phyloP scores from a whole-genome alignment of 92 coral and sea anemone species.

The Heliopora coerulea region DNA sequence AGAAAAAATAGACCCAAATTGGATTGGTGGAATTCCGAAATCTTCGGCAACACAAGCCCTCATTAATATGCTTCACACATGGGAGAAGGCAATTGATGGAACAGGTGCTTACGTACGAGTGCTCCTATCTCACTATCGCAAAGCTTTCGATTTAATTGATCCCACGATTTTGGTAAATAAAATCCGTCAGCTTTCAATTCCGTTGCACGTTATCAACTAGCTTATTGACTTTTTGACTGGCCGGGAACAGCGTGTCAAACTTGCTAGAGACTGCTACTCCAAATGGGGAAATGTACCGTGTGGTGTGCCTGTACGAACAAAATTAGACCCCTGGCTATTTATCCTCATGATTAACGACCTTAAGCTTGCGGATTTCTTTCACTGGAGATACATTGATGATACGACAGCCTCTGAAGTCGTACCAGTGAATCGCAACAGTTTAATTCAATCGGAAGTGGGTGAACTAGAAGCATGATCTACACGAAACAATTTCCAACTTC shows the following conservation, averaged over 20 bases:
- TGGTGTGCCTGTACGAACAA: background rate
- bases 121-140: background rate
- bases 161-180: slow-evolving; percentile 7
- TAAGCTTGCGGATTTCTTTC: background rate
- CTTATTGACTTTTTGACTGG: slow-evolving; percentile 8
- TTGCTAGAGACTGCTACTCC: slow-evolving; percentile 18
- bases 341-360: slow-evolving; percentile 4
- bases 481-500: background rate
- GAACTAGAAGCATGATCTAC: background rate
- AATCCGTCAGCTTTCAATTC: background rate
- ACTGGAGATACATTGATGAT: background rate
- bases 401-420: background rate
- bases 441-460: background rate
- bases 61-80: background rate
- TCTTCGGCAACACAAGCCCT: slow-evolving; percentile 11
- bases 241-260: slow-evolving; percentile 29
- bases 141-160: slow-evolving; percentile 25
- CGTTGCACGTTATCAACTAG: background rate
- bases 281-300: slow-evolving; percentile 24
- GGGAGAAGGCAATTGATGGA: background rate
- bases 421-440: background rate
- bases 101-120: slow-evolving; percentile 2
- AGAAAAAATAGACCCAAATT: background rate
- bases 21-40: background rate
- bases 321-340: background rate